Evolutionary conservation across 1,140 invertebrate genomes (phyloP).

Genomic region (Metopolophium dirhodum): DNA sequence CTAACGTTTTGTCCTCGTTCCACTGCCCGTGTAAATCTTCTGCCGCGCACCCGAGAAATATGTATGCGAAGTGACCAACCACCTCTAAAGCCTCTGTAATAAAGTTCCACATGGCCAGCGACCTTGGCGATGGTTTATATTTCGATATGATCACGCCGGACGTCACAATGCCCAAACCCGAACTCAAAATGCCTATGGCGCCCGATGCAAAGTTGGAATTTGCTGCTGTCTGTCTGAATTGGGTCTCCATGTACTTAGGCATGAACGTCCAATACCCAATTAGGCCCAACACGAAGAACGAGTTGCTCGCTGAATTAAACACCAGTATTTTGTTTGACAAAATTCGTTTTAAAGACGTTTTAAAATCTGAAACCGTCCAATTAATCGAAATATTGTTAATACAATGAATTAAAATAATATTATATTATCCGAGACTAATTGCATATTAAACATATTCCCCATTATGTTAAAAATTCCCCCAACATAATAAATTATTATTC

Average conservation of each 20-base stretch:
- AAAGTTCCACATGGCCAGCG: constrained; percentile 77
- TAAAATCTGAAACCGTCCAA: constrained; percentile 41
- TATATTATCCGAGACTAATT: background rate
- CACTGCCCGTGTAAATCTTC: constrained; percentile 67
- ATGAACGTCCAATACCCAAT: constrained; percentile 60
- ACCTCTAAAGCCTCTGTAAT: constrained; percentile 72
- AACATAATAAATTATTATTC: no score
- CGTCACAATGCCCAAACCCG: constrained; percentile 74
- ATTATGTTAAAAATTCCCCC: no score
- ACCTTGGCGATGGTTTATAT: constrained; percentile 73
- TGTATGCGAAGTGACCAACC: constrained; percentile 71
- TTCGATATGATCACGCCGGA: constrained; percentile 74
- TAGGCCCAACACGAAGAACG: constrained; percentile 48
- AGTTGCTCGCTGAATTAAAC: constrained; percentile 47
- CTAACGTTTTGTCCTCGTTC: constrained; percentile 63
- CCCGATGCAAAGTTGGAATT: constrained; percentile 62
- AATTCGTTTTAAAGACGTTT: constrained; percentile 50
- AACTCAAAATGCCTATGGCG: constrained; percentile 74
- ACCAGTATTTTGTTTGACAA: constrained; percentile 49
- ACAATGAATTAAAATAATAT: background rate
- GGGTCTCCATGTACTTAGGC: constrained; percentile 67
- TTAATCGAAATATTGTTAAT: background rate
- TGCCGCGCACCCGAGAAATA: constrained; percentile 74
- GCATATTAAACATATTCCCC: no score
- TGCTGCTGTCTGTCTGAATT: constrained; percentile 67